Conservation (phyloP, 2,888 invertebrate species). For the Cephus spinipes region DNA sequence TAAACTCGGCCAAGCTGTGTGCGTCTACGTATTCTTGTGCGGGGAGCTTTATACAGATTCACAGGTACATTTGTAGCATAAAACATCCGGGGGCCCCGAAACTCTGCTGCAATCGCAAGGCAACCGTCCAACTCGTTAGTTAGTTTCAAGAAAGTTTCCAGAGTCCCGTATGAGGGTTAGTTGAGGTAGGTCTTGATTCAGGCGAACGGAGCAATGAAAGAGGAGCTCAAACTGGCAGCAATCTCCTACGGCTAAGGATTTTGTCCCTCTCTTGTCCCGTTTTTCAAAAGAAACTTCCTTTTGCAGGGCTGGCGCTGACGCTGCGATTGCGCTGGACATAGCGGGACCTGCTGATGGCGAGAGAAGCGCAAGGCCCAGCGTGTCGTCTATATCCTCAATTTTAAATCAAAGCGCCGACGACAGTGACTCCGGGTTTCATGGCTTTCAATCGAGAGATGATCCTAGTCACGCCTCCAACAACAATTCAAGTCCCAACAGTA, state of each 20-base stretch:
- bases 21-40: too few species aligned
- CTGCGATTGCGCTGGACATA: conserved; percentile 46
- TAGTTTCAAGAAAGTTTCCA: conserved; percentile 29
- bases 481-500: conserved; percentile 60
- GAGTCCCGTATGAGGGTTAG: too few species aligned
- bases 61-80: conserved; percentile 17
- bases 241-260: too few species aligned
- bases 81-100: conserved; percentile 13
- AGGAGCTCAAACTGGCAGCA: too few species aligned
- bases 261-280: too few species aligned
- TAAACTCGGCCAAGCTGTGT: too few species aligned
- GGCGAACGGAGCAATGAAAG: too few species aligned
- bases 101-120: conserved; percentile 29
- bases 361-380: conserved; percentile 59
- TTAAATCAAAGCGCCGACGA: conserved; percentile 64
- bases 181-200: too few species aligned
- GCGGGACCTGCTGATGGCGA: conserved; percentile 51
- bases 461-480: conserved; percentile 61
- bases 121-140: conserved; percentile 39
- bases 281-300: too few species aligned
- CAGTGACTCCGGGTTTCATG: conserved; percentile 66
- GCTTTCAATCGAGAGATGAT: conserved; percentile 60
- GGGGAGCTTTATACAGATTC: background rate
- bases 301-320: conserved; percentile 44
- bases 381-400: conserved; percentile 62